A percentile compares a stretch with the other conserved stretches of the same genome.
Evolutionary conservation across 2,113 vertebrate species (phyloP).

Genomic region (human (Homo sapiens)): DNA sequence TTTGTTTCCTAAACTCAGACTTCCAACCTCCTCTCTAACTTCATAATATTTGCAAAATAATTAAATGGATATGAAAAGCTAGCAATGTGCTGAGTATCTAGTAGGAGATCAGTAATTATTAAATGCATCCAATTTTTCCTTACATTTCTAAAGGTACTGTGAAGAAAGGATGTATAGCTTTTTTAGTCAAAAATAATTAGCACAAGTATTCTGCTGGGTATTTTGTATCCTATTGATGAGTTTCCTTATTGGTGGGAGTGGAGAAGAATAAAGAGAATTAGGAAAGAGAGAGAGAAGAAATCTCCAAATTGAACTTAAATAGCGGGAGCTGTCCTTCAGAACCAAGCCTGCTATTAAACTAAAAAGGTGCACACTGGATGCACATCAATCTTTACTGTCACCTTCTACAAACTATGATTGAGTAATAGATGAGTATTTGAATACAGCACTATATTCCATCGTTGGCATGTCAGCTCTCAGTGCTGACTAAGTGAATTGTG

Average conservation of each 20-base stretch:
- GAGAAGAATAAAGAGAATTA: neutral
- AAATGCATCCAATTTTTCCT: neutral
- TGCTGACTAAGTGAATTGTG: slow-evolving; percentile 75
- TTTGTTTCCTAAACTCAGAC: neutral
- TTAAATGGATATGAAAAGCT: neutral
- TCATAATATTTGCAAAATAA: neutral
- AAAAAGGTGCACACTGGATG: neutral
- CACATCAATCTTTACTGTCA: slow-evolving; percentile 63
- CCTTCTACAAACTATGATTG: slow-evolving; percentile 62
- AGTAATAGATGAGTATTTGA: slow-evolving; percentile 70
- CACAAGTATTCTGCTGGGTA: neutral
- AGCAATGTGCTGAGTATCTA: neutral
- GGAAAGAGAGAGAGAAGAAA: neutral
- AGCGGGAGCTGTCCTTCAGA: slow-evolving; percentile 17
- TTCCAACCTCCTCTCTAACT: neutral
- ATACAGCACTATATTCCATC: slow-evolving; percentile 58
- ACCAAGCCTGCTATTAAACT: neutral
- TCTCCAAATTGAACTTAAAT: neutral
- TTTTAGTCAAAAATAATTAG: slow-evolving; percentile 2
- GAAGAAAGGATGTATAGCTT: neutral
- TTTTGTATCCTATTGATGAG: neutral
- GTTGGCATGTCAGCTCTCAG: neutral
- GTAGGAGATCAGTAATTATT: neutral
- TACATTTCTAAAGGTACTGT: neutral
- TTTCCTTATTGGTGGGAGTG: neutral